Base-by-base conservation (phyloP, 1,140 invertebrate genomes). In the Dreissena rostriformis region DNA sequence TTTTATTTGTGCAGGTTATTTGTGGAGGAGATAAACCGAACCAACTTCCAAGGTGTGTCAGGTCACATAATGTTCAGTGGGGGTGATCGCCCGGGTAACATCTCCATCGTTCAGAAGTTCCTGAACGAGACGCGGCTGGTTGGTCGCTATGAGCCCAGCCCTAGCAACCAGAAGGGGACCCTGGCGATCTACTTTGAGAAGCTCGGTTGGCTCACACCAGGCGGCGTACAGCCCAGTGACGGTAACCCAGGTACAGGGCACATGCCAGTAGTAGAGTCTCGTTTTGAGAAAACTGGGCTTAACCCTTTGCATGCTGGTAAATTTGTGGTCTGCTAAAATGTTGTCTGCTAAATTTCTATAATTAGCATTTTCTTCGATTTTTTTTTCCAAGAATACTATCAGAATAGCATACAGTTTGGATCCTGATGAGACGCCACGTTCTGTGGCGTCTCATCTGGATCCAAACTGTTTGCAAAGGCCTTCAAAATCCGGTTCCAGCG, bases 11-110 rank as follows among this genome's bases (percentile, higher is more conserved):
- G 49, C 88, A 95, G 94, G 39, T 90, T 89, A 17, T 93, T 95
- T 84, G 92, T 94, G 19, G 86, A 94, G 10, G 90, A 94, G 39
- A 90, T 95, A 24, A 93, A 93, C 68, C 82, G 87, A 55, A 94
- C 96, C 0, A 95, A 96, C 88, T 97, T 97, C 89, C 89, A 95
- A 39, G 97, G 97, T 4, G 96, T 97, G 0, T 97, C 97, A 1
- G 97, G 97, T 0, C 93, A 94, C 53, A 96, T 97, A 6, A 95
- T 95, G 81, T 97, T 97, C 91, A 89, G 94, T 6, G 95, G 95
- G 0, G 95, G 96, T 12, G 97, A 96, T 0, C 93, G 96, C 49
- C 94, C 95, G 67, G 96, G 96, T 0, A 94, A 95, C 7, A 95
- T 97, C 11, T 95, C 96, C 86, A 94, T 97, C 15, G 92, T 95